These are phyloP conservation scores for Dendrolimus houi DNA, from an alignment of 2,888 invertebrate genomes.

Conservation along the genomic window DNA sequence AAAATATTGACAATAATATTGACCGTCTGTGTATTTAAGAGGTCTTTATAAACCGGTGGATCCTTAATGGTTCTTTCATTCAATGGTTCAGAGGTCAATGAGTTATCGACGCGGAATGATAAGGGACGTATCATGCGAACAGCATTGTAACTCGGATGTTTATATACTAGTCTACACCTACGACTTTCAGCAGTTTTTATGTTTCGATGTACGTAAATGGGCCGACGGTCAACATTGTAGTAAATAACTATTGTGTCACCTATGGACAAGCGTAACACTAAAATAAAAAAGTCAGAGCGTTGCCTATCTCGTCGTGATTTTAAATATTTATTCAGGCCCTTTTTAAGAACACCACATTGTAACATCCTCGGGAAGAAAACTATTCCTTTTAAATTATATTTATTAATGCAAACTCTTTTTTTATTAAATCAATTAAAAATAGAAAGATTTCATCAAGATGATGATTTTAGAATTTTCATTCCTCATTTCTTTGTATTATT, in stretches of 20 bases:
- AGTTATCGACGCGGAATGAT: constrained; percentile 48
- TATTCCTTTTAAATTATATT: too few species aligned
- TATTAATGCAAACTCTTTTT: too few species aligned
- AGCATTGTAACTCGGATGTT: constrained; percentile 23
- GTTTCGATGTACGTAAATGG: constrained; percentile 5
- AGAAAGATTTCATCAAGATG: too few species aligned
- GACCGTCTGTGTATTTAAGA: neutral
- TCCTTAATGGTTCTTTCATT: constrained; percentile 40
- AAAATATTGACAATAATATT: too few species aligned
- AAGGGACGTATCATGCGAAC: constrained; percentile 14
- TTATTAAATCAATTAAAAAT: too few species aligned
- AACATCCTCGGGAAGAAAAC: too few species aligned
- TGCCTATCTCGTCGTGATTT: too few species aligned
- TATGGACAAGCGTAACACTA: constrained; percentile 2
- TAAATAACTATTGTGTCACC: constrained; percentile 1
- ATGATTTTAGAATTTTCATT: too few species aligned
- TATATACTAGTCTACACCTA: neutral
- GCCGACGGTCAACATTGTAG: constrained; percentile 1
- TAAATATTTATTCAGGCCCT: too few species aligned
- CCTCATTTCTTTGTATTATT: too few species aligned
- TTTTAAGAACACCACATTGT: too few species aligned
- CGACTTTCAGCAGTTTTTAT: constrained; percentile 3
- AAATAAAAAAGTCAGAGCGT: neutral
- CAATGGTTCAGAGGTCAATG: constrained; percentile 40
- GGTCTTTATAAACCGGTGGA: constrained; percentile 25